A percentile compares a stretch with the other conserved stretches of the same genome.
phyloP scores from a whole-genome alignment of 2,113 vertebrate genomes.

The Sakesphorus luctuosus region DNA sequence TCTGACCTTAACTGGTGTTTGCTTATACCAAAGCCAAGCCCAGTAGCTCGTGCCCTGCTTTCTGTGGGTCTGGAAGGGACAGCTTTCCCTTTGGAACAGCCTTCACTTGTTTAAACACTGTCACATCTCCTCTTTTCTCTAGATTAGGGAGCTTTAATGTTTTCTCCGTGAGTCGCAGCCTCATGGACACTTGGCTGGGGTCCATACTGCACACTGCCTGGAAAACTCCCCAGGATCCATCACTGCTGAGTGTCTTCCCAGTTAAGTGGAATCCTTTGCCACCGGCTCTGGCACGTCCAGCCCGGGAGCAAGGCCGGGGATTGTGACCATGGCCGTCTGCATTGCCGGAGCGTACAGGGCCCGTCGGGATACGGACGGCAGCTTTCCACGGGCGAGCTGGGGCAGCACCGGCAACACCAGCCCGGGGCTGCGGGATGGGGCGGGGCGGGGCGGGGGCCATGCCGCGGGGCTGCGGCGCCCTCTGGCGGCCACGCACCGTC shows the following conservation, averaged over 20 bases:
- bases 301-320: fast-evolving
- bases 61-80: not conserved
- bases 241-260: not conserved
- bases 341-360: not conserved
- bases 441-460: not conserved
- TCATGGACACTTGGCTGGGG: not conserved
- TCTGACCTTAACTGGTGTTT: not conserved
- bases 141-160: not conserved
- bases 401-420: no score
- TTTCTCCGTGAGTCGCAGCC: not conserved
- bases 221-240: not conserved
- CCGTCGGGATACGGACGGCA: no score
- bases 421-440: no score
- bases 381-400: not conserved
- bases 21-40: no score
- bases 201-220: not conserved
- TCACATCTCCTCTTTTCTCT: not conserved
- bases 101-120: not conserved
- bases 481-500: not conserved
- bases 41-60: not conserved
- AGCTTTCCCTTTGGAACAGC: not conserved
- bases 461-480: not conserved
- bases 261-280: not conserved
- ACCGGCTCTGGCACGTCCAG: not conserved
- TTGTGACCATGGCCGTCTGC: fast-evolving